Base-by-base conservation (phyloP, 1,140 invertebrate genomes). In the Neodiprion virginianus region DNA sequence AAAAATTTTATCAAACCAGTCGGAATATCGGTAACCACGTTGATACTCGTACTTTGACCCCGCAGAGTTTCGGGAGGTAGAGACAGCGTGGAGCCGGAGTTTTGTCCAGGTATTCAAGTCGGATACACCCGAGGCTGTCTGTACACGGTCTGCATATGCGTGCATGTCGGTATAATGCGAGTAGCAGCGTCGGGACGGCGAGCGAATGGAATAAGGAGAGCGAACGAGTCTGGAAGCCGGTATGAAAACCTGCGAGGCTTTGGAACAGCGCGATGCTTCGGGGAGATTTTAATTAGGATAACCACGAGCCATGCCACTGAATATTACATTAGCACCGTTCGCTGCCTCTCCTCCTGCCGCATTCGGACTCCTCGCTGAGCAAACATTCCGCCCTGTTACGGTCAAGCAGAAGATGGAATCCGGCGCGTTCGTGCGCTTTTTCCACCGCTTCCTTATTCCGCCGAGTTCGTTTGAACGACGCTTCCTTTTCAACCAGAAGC, bases 251-350 rank as follows among this genome's bases (percentile, higher is more conserved):
- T 40, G 48, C 9, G 28, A 48, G 21, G 61, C 40, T 50, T 48
- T 21, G 49, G 14, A 14, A 14, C 49, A 49, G 76, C 50, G 61
- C 53, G 49, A 74, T 73, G 75, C 71, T 74, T 72, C 69, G 68
- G 49, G 71, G 73, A 82, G 81, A 82, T 82, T 82, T 82, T 82
- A 82, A 82, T 82, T 82, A 82, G 80, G 81, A 82, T 82, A 82
- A 81, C 79, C 74, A 67, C 71, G 50, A 76, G 73, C 70, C 76
- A 77, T 67, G 73, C 73, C 76, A 49, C 69, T 78, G 75, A 81
- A 81, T 80, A 79, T 82, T 81, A 75, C 77, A 80, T 80, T 79
- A 81, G 74, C 78, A 72, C 66, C 48, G 67, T 40, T 69, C 48
- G 7, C 65, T 23, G 67, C 67, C 9, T 11, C 11, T 69, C 21